Conservation (phyloP, 2,113 vertebrate species). For the Zosterops borbonicus region DNA sequence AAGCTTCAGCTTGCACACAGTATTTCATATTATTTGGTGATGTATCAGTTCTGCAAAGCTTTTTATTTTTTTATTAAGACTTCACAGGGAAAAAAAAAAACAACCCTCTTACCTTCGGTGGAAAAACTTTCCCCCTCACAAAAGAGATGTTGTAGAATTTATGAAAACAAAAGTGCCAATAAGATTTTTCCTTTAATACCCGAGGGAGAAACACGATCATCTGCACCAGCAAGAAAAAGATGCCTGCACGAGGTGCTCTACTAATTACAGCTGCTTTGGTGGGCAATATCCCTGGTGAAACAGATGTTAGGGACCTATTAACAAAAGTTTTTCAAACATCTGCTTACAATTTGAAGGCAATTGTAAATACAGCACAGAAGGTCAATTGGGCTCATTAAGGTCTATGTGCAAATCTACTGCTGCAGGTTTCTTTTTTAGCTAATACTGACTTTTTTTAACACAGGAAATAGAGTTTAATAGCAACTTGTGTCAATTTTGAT, state of each 20-base stretch:
- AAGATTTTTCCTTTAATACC: constrained; percentile 60
- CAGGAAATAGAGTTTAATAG: constrained; percentile 87
- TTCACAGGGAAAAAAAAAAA: neutral
- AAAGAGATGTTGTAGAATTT: constrained; percentile 57
- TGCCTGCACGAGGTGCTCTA: constrained; percentile 60
- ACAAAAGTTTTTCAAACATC: constrained; percentile 83
- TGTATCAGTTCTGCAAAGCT: neutral
- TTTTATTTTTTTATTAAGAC: neutral
- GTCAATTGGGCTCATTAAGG: constrained; percentile 95
- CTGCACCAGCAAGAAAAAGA: constrained; percentile 63
- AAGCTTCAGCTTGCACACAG: neutral
- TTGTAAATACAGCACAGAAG: constrained; percentile 90
- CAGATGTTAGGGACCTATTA: constrained; percentile 87
- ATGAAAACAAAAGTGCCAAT: constrained; percentile 67
- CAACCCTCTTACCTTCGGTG: neutral
- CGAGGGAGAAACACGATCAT: constrained; percentile 64
- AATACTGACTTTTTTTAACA: constrained; percentile 77
- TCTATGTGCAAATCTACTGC: constrained; percentile 87
- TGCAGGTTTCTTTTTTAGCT: constrained; percentile 78
- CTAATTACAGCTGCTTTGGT: constrained; percentile 80
- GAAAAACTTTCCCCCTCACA: constrained; percentile 5
- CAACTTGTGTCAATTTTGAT: constrained; percentile 83
- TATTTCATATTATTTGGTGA: neutral
- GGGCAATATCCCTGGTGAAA: constrained; percentile 69
- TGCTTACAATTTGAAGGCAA: constrained; percentile 95